Percentiles rank a stretch among this genome's conserved stretches.
Conservation (phyloP, 2,797 vertebrate species). For the Borostomias antarcticus region DNA sequence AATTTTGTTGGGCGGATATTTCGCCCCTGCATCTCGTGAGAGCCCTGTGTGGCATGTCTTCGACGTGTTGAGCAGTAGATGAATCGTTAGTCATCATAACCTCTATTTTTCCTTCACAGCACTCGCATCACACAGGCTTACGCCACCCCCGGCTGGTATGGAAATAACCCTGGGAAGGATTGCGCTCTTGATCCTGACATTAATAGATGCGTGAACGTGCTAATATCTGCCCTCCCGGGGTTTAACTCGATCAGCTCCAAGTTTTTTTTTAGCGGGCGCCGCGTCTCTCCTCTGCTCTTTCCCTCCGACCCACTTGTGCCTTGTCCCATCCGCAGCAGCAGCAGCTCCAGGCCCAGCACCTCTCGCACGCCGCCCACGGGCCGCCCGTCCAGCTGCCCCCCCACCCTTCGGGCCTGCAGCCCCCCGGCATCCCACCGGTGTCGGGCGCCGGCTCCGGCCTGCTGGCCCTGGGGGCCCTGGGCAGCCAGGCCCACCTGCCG, state of each 20-base stretch:
- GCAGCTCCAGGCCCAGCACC: conserved; percentile 92
- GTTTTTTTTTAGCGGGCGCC: conserved; percentile 48
- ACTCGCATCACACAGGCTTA: conserved; percentile 52
- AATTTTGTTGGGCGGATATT: conserved; percentile 11
- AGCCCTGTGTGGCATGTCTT: conserved; percentile 12
- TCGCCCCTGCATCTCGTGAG: not conserved
- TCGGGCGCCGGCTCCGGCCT: conserved; percentile 86
- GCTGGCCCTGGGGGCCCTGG: conserved; percentile 88
- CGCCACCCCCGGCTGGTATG: conserved; percentile 41
- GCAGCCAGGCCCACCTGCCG: conserved; percentile 90
- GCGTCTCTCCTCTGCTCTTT: conserved; percentile 52
- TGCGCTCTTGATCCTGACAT: conserved; percentile 49
- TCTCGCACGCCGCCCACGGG: conserved; percentile 91
- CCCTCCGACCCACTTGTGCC: conserved; percentile 73
- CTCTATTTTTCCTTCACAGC: conserved; percentile 40
- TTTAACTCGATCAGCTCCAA: conserved; percentile 52
- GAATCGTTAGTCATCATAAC: conserved; percentile 34
- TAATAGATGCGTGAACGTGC: conserved; percentile 62
- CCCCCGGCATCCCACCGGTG: conserved; percentile 87
- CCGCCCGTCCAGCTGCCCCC: conserved; percentile 90
- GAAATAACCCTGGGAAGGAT: conserved; percentile 48
- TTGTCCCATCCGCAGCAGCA: conserved; percentile 74
- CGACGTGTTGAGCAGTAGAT: conserved; percentile 42
- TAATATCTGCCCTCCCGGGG: conserved; percentile 46
- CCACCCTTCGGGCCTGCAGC: conserved; percentile 91